These are phyloP conservation scores for Tachysurus vachellii DNA, from an alignment of 2,113 vertebrate genomes.

Conservation along the genomic window DNA sequence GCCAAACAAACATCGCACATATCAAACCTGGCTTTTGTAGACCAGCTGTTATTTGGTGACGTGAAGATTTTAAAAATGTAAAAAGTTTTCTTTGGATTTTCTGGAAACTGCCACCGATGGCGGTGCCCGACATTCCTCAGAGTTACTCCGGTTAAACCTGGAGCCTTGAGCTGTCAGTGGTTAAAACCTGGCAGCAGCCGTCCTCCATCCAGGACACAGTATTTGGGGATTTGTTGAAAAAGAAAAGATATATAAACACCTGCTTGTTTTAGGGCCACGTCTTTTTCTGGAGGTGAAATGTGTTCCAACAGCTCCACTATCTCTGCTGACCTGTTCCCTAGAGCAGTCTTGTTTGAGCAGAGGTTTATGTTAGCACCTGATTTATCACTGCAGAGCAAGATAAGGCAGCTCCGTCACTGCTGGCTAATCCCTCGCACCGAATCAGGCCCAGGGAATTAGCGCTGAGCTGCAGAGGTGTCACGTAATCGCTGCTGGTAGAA, in stretches of 20 bases:
- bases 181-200: constrained; percentile 41
- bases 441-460: constrained; percentile 57
- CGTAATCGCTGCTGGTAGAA: constrained; percentile 41
- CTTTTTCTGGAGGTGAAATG: constrained; percentile 43
- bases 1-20: not conserved
- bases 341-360: constrained; percentile 52
- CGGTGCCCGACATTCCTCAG: not conserved
- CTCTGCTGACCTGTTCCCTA: constrained; percentile 32
- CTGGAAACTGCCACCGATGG: not conserved
- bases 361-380: constrained; percentile 63
- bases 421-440: constrained; percentile 66
- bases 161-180: constrained; percentile 40
- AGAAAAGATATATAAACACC: constrained; percentile 56
- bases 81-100: not conserved
- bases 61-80: not conserved
- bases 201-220: not conserved
- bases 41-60: not conserved
- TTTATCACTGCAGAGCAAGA: constrained; percentile 70
- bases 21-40: not conserved
- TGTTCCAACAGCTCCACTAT: constrained; percentile 53
- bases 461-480: constrained; percentile 41
- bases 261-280: constrained; percentile 46
- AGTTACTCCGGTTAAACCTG: not conserved
- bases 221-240: constrained; percentile 61
- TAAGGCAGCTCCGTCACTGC: constrained; percentile 62